Evolutionary conservation across 2,113 vertebrate species (phyloP).

Genomic region (Globicephala melas): DNA sequence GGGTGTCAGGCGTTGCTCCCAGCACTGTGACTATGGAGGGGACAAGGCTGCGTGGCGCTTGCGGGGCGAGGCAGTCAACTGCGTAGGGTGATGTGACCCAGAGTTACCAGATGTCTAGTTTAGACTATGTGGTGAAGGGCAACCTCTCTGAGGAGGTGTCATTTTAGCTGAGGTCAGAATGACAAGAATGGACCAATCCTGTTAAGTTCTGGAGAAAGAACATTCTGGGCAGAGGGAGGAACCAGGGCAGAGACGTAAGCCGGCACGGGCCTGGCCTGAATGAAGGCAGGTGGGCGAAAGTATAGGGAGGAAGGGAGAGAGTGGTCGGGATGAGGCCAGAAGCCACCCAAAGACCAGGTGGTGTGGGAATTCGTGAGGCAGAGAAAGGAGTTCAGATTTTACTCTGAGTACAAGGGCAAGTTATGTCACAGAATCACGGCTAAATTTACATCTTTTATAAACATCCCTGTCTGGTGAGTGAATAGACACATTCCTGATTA

Average conservation of each 20-base stretch:
- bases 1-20: background rate
- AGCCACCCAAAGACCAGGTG: background rate
- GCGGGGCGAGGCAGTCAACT: background rate
- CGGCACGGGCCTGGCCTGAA: background rate
- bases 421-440: background rate
- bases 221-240: background rate
- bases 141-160: background rate
- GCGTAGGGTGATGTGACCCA: background rate
- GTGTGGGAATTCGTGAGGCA: background rate
- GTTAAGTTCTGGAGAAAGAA: background rate
- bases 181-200: background rate
- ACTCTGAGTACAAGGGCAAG: background rate
- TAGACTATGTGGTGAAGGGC: background rate
- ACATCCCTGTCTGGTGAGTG: background rate
- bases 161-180: background rate
- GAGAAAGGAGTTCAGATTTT: background rate
- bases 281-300: background rate
- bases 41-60: background rate
- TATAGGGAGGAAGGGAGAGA: accelerated
- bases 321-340: too few species aligned
- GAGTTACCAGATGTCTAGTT: background rate
- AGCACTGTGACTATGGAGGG: background rate
- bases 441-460: background rate
- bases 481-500: background rate
- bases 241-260: background rate